A percentile compares a stretch with the other conserved stretches of the same genome.
Evolutionary conservation across 1,140 invertebrate genomes (phyloP).

Genomic region (Batillaria attramentaria): DNA sequence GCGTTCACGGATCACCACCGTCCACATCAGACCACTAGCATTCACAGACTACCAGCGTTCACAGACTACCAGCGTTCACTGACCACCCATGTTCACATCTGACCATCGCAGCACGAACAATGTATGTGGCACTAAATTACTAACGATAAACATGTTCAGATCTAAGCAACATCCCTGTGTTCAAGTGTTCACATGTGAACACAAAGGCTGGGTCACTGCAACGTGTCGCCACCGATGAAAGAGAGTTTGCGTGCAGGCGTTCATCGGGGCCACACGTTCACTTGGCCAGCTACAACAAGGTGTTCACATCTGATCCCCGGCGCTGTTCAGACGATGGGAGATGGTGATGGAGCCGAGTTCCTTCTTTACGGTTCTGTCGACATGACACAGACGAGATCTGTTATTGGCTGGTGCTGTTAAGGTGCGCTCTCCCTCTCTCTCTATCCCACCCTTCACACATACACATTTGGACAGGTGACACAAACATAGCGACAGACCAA

Average conservation of each 20-base stretch:
- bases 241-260: not conserved
- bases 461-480: not conserved
- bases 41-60: no score
- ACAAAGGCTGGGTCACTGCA: not conserved
- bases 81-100: constrained; percentile 16
- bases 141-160: not conserved
- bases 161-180: not conserved
- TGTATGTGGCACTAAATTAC: not conserved
- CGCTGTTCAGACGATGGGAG: constrained; percentile 25
- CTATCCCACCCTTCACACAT: not conserved
- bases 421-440: no score
- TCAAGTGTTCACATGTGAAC: constrained; percentile 17
- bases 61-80: no score
- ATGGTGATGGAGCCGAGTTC: not conserved
- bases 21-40: no score
- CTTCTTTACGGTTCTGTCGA: not conserved
- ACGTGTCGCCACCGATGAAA: not conserved
- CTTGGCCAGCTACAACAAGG: not conserved
- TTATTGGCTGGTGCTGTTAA: not conserved
- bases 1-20: no score
- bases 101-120: not conserved
- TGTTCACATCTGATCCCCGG: constrained; percentile 26
- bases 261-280: constrained; percentile 1
- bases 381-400: not conserved
- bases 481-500: not conserved